Evolutionary conservation across 2,797 vertebrate species (phyloP), one percentile per base, ranked within the genome.

Genomic region (Malacoraja senta): DNA sequence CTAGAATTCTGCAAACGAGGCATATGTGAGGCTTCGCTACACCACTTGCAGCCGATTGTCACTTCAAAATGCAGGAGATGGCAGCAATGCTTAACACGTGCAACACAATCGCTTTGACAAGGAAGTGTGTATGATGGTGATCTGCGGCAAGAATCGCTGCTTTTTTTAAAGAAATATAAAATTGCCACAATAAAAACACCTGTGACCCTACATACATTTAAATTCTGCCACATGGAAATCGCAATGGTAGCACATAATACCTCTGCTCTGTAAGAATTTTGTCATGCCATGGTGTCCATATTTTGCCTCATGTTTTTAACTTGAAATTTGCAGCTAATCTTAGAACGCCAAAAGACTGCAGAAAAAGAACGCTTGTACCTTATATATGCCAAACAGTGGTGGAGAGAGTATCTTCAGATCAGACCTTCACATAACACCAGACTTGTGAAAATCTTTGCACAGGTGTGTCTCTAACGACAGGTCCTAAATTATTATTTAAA

Each of bases 381-480:
- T 94, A 97, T 99, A 3, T 99, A 99, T 94, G 98, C 98, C 93
- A 99, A 99, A 93, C 99, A 99, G 83, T 99, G 99, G 99, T 99
- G 99, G 99, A 98, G 98, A 94, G 99, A 99, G 95, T 99, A 99
- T 94, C 96, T 99, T 44, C 98, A 99, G 94, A 99, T 99, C 83
- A 97, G 98, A 65, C 97, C 96, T 0, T 98, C 98, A 0, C 97
- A 99, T 95, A 98, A 97, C 0, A 94, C 96, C 94, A 98, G 98
- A 93, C 97, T 99, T 88, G 98, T 99, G 86, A 99, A 99, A 96
- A 99, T 99, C 94, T 99, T 99, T 97, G 99, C 99, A 72, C 99
- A 99, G 98, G 99, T 99, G 94, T 29, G 96, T 96, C 90, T 71
- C 35, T 88, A 86, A 74, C 24, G 3, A 3, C 24, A 24, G 1